Conservation (phyloP, 2,888 invertebrate genomes). For the Scaptomyza polygonia region DNA sequence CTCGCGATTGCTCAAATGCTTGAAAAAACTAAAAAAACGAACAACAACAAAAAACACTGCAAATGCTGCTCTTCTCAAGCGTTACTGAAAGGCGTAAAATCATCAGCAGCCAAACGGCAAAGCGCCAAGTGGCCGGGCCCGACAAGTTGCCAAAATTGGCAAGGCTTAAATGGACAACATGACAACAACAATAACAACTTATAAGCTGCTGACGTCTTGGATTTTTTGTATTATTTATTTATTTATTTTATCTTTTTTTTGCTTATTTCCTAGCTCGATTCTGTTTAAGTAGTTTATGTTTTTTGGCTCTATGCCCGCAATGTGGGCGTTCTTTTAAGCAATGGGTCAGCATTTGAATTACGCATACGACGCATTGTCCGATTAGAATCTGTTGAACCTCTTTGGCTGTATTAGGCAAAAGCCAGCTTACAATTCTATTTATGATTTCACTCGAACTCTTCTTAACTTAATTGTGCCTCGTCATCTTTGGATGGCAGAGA, state of each 20-base stretch:
- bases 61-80: slow-evolving; percentile 33
- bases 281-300: slow-evolving; percentile 54
- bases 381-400: slow-evolving; percentile 47
- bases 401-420: slow-evolving; percentile 29
- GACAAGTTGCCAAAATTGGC: slow-evolving; percentile 81
- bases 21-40: no score
- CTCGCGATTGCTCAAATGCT: slow-evolving; percentile 12
- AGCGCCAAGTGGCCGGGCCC: slow-evolving; percentile 64
- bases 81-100: slow-evolving; percentile 64
- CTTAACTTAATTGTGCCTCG: slow-evolving; percentile 12
- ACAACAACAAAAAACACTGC: neutral
- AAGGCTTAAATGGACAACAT: slow-evolving; percentile 73
- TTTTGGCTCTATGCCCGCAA: slow-evolving; percentile 7
- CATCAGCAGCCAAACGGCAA: slow-evolving; percentile 43
- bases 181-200: slow-evolving; percentile 36
- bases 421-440: slow-evolving; percentile 35
- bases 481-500: neutral
- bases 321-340: slow-evolving; percentile 44
- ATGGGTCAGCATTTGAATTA: slow-evolving; percentile 63
- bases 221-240: slow-evolving; percentile 9
- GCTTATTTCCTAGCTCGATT: slow-evolving; percentile 68
- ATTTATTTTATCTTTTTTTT: slow-evolving; percentile 15
- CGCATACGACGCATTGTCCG: slow-evolving; percentile 60
- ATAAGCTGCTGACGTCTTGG: slow-evolving; percentile 46
- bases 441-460: slow-evolving; percentile 24